phyloP scores from a whole-genome alignment of 2,888 invertebrate genomes.

The Ramazzottius varieornatus region DNA sequence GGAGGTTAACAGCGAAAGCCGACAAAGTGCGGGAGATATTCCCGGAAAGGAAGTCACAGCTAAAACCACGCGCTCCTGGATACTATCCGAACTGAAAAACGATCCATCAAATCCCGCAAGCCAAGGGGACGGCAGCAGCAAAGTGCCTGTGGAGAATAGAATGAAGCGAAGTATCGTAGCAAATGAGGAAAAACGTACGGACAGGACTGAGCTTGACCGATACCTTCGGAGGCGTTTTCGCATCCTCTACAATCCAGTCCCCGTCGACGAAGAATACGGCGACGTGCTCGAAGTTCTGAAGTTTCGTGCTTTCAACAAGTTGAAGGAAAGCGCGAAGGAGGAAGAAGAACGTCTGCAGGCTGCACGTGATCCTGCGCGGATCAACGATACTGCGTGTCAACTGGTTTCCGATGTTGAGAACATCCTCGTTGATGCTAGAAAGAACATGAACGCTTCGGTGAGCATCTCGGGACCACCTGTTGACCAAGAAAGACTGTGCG shows the following conservation, averaged over 20 bases:
- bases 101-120: no score
- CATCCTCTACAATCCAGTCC: not conserved
- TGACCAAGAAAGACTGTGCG: not conserved
- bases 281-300: not conserved
- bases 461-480: not conserved
- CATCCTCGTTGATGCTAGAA: not conserved
- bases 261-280: not conserved
- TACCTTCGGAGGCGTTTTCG: not conserved
- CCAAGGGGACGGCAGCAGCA: no score
- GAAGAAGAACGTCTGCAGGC: not conserved
- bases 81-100: no score
- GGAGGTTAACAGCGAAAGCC: no score
- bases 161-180: not conserved
- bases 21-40: no score
- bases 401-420: not conserved
- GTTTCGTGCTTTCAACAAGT: not conserved
- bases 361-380: not conserved
- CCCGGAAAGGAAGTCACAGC: no score
- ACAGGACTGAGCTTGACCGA: not conserved
- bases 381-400: not conserved
- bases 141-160: no score
- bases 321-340: not conserved
- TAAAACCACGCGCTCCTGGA: no score
- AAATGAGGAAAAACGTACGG: not conserved
- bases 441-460: not conserved